Conservation (phyloP, 1,140 invertebrate species). For the Philaenus spumarius region DNA sequence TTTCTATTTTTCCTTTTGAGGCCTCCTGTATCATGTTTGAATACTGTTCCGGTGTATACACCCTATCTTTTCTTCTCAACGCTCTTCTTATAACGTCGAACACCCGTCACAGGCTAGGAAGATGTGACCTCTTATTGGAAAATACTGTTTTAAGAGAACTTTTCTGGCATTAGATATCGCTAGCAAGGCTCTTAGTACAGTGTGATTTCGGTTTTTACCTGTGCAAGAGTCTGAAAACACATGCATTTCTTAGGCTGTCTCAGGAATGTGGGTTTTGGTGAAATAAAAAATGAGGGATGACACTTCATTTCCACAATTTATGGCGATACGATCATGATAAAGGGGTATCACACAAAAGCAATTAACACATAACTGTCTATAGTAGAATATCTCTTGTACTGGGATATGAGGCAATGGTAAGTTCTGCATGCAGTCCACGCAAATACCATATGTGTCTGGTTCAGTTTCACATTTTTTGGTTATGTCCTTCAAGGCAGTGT, state of each 20-base stretch:
- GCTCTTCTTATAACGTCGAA: constrained; percentile 22
- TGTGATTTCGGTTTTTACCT: constrained; percentile 31
- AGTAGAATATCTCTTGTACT: no score
- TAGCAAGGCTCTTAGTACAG: constrained; percentile 5
- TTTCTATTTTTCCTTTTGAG: neutral
- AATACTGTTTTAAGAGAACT: constrained; percentile 5
- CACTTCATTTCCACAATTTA: constrained; percentile 30
- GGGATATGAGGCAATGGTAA: no score
- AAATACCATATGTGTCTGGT: no score
- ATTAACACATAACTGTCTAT: no score
- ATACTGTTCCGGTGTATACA: constrained; percentile 15
- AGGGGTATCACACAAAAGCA: no score
- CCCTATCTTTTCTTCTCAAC: constrained; percentile 15
- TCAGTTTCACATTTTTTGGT: no score
- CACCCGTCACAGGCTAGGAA: constrained; percentile 24
- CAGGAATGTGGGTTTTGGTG: constrained; percentile 22
- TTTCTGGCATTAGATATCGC: neutral
- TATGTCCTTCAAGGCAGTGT: no score
- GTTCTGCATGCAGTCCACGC: no score
- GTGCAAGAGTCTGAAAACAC: constrained; percentile 28
- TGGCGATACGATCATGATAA: no score
- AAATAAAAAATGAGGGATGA: constrained; percentile 28
- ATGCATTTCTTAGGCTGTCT: constrained; percentile 29
- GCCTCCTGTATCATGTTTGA: neutral
- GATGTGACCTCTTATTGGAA: constrained; percentile 21